Conservation (phyloP, 2,888 invertebrate genomes). For the Therioaphis trifolii region DNA sequence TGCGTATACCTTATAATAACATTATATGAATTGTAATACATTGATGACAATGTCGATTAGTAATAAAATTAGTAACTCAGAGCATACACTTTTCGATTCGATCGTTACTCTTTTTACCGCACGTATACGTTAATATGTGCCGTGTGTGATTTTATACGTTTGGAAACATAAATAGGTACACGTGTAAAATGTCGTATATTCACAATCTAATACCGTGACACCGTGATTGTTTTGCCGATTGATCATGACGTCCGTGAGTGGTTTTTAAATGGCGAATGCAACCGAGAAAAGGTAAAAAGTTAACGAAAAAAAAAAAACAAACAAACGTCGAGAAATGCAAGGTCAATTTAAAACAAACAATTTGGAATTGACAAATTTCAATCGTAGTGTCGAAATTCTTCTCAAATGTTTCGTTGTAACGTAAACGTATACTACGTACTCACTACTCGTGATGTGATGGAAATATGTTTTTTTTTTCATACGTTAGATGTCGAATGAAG, state of each 20-base stretch:
- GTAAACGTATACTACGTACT: no score
- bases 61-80: no score
- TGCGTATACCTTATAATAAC: background rate
- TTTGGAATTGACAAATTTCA: background rate
- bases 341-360: constrained; percentile 9
- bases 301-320: constrained; percentile 9
- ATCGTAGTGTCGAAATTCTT: no score
- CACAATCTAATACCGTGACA: constrained; percentile 13
- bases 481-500: no score
- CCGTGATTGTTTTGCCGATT: constrained; percentile 41
- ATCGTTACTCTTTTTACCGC: background rate
- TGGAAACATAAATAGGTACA: background rate
- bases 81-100: no score
- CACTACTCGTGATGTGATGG: no score
- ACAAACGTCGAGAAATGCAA: background rate
- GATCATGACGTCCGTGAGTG: constrained; percentile 11
- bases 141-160: background rate
- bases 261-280: constrained; percentile 1
- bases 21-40: no score
- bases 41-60: background rate
- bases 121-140: background rate
- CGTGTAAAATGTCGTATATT: background rate
- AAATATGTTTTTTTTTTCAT: constrained; percentile 22
- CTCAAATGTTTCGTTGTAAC: no score
- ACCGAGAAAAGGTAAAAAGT: background rate